Base-by-base conservation (phyloP, 2,888 invertebrate species). In the Acrobasis suavella region DNA sequence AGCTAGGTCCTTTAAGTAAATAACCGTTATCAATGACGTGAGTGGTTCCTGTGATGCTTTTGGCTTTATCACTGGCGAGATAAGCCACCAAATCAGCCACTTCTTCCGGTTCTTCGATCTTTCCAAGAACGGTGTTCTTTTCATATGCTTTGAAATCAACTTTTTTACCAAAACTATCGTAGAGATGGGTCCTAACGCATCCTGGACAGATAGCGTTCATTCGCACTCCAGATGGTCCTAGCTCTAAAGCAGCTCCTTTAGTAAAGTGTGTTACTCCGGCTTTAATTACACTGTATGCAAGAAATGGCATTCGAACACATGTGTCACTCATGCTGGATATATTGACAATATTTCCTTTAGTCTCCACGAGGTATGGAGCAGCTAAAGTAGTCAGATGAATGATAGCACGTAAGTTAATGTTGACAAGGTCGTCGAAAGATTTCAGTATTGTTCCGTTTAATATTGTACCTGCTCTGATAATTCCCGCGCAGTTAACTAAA, bases 61-160 rank as follows among this genome's bases (percentile, higher is more conserved):
- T 65, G 3, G 68, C 67, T 38, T 62, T 65, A 8, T 69, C 68
- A 55, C 69, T 65, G 1, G 69, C 67, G 39, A 67, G 52, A 60
- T 64, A 69, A 54, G 64, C 9, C 39, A 69, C 65, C 14, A 69
- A 42, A 9, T 65, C 67, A 14, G 64, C 68, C 15, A 69, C 56
- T 56, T 69, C 68, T 37, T 60, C 64, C 15, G 68, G 59, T 22
- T 67, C 61, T 7, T 39, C 55, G 5, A 67, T 38, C 17, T 38
- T 62, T 6, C 62, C 50, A 46, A 46, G 46, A 46, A 46, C n/a
- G 14, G 46, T 46, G 46, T 46, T 46, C 14, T 46, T 46, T 46
- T 46, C 46, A 46, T 14, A 12, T 14, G 7, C 14, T 46, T 46
- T 46, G 14, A n/a, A n/a, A 46, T 46, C 10, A 14, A 46, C 12